These are phyloP conservation scores for Psittacula derbiana DNA, from an alignment of 2,797 vertebrate species.

Conservation along the genomic window DNA sequence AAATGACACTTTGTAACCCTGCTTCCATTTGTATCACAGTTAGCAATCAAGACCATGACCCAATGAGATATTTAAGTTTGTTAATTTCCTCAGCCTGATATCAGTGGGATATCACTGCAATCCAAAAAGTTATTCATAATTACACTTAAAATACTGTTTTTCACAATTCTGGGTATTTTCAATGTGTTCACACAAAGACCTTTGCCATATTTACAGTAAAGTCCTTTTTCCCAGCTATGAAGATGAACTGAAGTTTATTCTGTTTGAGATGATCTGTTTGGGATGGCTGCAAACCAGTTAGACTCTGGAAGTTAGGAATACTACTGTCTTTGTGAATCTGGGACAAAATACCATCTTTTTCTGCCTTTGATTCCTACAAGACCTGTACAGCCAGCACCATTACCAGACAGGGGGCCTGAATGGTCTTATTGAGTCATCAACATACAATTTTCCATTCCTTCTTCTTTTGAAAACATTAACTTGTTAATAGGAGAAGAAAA, in stretches of 20 bases:
- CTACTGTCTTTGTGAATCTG: neutral
- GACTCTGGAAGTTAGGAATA: neutral
- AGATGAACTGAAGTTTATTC: neutral
- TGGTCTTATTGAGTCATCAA: neutral
- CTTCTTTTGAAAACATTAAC: neutral
- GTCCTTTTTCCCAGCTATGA: neutral
- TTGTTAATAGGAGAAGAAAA: neutral
- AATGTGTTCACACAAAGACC: neutral
- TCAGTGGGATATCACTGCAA: neutral
- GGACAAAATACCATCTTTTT: neutral
- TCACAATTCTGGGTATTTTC: neutral
- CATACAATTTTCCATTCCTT: neutral
- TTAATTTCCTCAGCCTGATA: neutral
- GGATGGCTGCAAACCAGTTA: neutral
- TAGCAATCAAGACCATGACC: neutral
- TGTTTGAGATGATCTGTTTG: neutral
- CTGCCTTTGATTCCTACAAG: neutral
- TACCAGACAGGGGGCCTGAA: neutral
- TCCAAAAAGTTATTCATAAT: neutral
- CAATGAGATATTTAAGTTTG: neutral
- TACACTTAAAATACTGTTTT: neutral
- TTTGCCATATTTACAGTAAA: neutral
- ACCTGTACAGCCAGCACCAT: neutral
- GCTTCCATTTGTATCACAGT: neutral
- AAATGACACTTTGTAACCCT: neutral